Conservation (phyloP, 53 echinoderm and acorn worm genomes). For the Actinopyga echinites region DNA sequence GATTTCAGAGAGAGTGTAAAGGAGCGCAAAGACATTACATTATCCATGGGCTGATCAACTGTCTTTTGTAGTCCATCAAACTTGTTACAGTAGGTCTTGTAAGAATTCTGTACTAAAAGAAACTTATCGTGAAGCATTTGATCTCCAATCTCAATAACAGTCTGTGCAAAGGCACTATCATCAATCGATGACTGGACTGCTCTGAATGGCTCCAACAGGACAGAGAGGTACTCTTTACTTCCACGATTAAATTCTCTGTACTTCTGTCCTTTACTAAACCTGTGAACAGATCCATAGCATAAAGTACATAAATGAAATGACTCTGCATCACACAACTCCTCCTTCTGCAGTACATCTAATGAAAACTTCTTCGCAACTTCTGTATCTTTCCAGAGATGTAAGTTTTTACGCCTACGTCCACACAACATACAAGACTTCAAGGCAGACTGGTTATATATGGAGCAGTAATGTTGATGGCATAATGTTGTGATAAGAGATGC, state of each 20-base stretch:
- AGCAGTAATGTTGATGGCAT: too few species aligned
- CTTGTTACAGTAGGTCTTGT: not conserved
- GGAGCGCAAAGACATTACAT: not conserved
- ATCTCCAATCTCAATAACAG: not conserved
- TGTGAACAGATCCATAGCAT: not conserved
- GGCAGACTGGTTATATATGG: not conserved
- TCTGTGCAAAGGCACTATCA: conserved; percentile 12
- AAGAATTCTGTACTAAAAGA: not conserved
- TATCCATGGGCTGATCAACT: too few species aligned
- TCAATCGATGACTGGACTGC: not conserved
- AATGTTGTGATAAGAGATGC: too few species aligned
- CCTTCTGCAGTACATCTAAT: not conserved
- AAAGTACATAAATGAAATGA: conserved; percentile 1
- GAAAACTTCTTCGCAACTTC: not conserved
- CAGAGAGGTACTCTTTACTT: not conserved
- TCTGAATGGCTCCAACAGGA: not conserved
- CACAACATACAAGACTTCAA: not conserved
- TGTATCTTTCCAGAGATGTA: not conserved
- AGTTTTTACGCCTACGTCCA: not conserved
- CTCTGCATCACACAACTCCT: not conserved
- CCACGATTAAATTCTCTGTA: not conserved
- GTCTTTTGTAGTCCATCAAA: not conserved
- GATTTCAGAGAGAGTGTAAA: not conserved
- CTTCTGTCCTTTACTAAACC: not conserved
- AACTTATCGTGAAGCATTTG: conserved; percentile 6